phyloP scores from a whole-genome alignment of 2,113 vertebrate species.

The Gallinago media region DNA sequence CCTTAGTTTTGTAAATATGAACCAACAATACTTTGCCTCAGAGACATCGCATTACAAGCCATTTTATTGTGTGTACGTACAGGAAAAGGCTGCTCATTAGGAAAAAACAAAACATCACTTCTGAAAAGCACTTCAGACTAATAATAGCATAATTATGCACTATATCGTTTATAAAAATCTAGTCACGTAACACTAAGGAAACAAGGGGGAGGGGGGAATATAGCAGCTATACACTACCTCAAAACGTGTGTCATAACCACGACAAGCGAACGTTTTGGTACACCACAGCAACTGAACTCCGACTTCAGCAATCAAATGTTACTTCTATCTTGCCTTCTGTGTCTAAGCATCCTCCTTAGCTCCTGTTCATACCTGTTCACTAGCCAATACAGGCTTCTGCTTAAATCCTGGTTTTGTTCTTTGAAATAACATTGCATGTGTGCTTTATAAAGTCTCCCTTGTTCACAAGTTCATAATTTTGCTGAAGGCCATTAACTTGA shows the following conservation, averaged over 20 bases:
- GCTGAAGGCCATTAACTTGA: background rate
- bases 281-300: background rate
- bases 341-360: background rate
- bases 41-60: accelerated
- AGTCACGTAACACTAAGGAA: background rate
- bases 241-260: background rate
- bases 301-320: background rate
- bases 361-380: background rate
- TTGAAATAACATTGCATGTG: background rate
- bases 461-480: background rate
- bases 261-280: background rate
- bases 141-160: background rate
- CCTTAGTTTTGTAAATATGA: background rate
- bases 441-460: background rate
- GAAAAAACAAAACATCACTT: constrained; percentile 27
- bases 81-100: constrained; percentile 30
- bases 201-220: background rate
- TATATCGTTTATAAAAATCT: background rate
- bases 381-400: background rate
- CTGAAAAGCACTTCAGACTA: constrained; percentile 31
- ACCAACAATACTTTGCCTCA: background rate
- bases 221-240: background rate
- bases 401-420: background rate
- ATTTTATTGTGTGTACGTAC: background rate
- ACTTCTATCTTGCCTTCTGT: background rate